Evolutionary conservation across 2,113 vertebrate genomes (phyloP), one percentile per base, ranked within the genome.

Genomic region (Xiphophorus hellerii): DNA sequence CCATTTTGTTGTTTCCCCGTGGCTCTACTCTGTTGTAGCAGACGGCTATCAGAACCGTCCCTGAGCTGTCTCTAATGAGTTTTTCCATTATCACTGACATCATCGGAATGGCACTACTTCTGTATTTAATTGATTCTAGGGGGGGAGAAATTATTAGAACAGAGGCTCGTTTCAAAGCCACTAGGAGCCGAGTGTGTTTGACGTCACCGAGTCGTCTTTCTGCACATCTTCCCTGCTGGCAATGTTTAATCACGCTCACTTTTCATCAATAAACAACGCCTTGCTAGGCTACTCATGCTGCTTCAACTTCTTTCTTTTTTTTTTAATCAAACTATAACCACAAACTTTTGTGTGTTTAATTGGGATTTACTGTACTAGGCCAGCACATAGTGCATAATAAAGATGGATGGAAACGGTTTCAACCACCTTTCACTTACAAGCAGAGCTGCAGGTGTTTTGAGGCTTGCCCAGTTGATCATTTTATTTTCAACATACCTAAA

Each of bases 71-170:
- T 76, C 83, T 90, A 91, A 92, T 91, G 81, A 88, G 44, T 87
- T 90, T 92, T 88, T 87, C 63, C 81, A 91, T 89, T 87, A 89
- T 89, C 83, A 64, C 14, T 78, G 82, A 80, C 86, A 87, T 88
- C 84, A 78, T 60, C 77, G 58, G 70, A 92, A 84, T 78, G 73
- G 74, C 81, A 89, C 82, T 80, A 73, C 77, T 73, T 69, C 75
- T 71, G 74, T 80, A 27, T 87, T 89, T 89, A 92, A 92, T 88
- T 89, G 85, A 89, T 89, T 90, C 70, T 77, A 75, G 82, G 64
- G 61, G 44, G n/a, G 77, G 54, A 30, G 67, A 69, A 73, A 69
- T 79, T 77, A 84, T 84, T 68, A 86, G 22, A 71, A 88, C 76
- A 76, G 78, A 76, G 80, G n/a, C 31, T 65, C n/a, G 76, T 84